Percentiles rank a stretch among this genome's conserved stretches.
These are phyloP conservation scores for Hylomyscus alleni DNA, from an alignment of 2,797 vertebrate genomes.

Conservation along the genomic window DNA sequence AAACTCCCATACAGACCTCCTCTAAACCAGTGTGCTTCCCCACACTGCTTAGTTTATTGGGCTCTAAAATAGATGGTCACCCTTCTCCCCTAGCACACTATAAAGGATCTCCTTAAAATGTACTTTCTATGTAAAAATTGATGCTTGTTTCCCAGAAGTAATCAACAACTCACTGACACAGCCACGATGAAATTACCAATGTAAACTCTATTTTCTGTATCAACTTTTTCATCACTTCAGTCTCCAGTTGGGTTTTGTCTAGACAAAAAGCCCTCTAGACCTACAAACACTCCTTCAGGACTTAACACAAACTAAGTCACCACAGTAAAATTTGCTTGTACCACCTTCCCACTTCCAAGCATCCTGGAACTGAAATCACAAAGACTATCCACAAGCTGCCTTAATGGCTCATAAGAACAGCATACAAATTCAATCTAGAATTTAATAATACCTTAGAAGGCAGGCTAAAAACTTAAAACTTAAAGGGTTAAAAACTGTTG, in stretches of 20 bases:
- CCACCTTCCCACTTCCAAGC: neutral
- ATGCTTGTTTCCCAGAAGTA: constrained; percentile 60
- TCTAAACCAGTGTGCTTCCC: constrained; percentile 36
- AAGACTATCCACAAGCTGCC: neutral
- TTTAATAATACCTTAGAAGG: neutral
- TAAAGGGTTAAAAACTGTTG: constrained; percentile 6
- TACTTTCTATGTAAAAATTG: constrained; percentile 44
- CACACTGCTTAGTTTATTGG: constrained; percentile 22
- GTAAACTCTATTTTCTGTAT: constrained; percentile 29
- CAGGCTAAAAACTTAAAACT: neutral
- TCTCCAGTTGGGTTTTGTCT: neutral
- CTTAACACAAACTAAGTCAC: constrained; percentile 45
- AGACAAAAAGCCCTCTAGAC: neutral
- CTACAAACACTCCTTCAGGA: neutral
- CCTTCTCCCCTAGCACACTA: neutral
- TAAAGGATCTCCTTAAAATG: neutral
- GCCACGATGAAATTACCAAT: constrained; percentile 40
- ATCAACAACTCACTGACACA: constrained; percentile 44
- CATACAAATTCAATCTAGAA: constrained; percentile 56
- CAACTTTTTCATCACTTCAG: constrained; percentile 12
- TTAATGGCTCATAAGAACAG: constrained; percentile 25
- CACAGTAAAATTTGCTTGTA: constrained; percentile 16
- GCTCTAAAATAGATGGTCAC: constrained; percentile 29
- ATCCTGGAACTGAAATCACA: neutral
- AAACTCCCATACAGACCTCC: constrained; percentile 60